Evolutionary conservation across 2,113 vertebrate genomes (phyloP).

Genomic region (Mola mola): DNA sequence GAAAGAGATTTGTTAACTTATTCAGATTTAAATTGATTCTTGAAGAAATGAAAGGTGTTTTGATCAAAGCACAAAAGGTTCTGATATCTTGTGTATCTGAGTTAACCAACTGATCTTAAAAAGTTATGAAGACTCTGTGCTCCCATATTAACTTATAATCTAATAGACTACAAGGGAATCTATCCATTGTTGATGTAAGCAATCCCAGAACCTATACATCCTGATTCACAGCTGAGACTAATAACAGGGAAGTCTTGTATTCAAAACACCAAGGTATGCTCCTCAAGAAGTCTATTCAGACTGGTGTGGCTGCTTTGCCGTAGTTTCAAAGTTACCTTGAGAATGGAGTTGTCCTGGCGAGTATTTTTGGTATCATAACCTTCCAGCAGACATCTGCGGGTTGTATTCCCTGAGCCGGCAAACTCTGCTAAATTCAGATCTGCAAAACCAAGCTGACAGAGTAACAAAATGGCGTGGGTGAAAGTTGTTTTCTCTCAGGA

Average conservation of each 20-base stretch:
- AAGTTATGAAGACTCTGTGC: too few species aligned
- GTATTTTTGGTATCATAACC: conserved; percentile 99
- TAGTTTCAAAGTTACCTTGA: conserved; percentile 87
- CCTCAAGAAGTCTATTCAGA: neutral
- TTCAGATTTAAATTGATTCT: neutral
- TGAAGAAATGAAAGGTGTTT: neutral
- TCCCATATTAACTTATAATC: too few species aligned
- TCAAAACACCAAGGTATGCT: neutral
- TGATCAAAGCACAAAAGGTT: too few species aligned
- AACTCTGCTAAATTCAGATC: conserved; percentile 98
- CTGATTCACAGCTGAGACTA: too few species aligned
- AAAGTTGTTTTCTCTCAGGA: conserved; percentile 16
- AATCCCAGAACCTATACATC: too few species aligned
- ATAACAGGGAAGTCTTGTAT: neutral
- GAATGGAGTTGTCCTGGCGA: conserved; percentile 98
- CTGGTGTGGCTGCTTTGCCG: neutral
- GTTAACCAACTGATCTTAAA: too few species aligned
- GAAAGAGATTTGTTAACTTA: neutral
- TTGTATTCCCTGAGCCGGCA: conserved; percentile 95
- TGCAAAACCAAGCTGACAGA: conserved; percentile 93
- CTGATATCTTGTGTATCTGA: too few species aligned
- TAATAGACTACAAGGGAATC: too few species aligned
- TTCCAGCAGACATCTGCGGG: conserved; percentile 95
- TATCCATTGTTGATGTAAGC: too few species aligned
- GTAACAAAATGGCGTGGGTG: conserved; percentile 29